Evolutionary conservation across 2,888 invertebrate species (phyloP).

Genomic region (Rotaria macrura): DNA sequence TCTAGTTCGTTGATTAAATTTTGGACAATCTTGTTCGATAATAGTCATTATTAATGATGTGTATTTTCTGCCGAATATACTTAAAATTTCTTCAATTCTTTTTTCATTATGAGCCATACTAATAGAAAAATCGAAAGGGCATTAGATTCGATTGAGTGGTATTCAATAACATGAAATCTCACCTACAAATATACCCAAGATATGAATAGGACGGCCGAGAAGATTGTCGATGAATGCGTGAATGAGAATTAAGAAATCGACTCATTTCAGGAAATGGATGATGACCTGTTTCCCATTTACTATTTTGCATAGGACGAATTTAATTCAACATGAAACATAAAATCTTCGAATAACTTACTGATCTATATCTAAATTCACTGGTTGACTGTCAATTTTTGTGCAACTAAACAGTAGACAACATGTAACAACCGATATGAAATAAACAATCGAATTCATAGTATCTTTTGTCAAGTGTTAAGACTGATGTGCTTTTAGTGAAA

Average conservation of each 20-base stretch:
- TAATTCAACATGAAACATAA: not conserved
- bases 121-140: not conserved
- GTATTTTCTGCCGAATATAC: not conserved
- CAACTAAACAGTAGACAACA: not conserved
- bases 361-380: not conserved
- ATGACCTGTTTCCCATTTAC: not conserved
- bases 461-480: not conserved
- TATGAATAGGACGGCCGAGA: not conserved
- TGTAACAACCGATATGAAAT: not conserved
- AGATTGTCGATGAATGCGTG: not conserved
- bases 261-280: slow-evolving; percentile 12
- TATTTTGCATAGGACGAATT: too few species aligned
- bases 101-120: not conserved
- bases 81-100: not conserved
- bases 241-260: not conserved
- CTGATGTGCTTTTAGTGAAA: not conserved
- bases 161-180: not conserved
- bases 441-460: not conserved
- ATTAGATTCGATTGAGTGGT: not conserved
- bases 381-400: not conserved
- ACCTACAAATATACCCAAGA: not conserved
- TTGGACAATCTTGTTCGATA: not conserved
- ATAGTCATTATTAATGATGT: not conserved
- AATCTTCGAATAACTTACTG: not conserved
- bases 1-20: not conserved